Base-by-base conservation (phyloP, 2,797 vertebrate genomes). In the Aselliscus stoliczkanus region DNA sequence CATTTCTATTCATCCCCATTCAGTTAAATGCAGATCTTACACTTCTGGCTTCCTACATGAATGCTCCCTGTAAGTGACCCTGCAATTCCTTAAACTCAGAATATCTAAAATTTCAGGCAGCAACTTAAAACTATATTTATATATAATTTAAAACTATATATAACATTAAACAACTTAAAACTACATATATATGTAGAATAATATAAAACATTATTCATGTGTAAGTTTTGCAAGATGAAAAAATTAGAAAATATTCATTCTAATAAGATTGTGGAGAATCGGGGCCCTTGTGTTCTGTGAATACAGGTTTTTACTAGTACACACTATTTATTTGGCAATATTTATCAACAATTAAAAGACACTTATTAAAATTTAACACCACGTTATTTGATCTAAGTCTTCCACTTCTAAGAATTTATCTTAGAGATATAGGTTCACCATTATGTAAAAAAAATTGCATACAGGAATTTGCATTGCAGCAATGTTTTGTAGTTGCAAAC, bases 341-440 rank as follows among this genome's bases (percentile, higher is more conserved):
- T 58, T 76, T 90, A 72, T 80, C 27, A 83, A 77, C 31, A 85
- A 62, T 88, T 90, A 73, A 73, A 94, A 81, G 64, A 93, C 4
- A 81, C 21, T 65, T 92, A 34, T 81, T 85, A 83, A 73, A 80
- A 76, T 20, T 54, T 39, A 29, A 84, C 79, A 92, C 47, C 3
- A 27, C 34, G 54, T 25, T 47, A 77, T 77, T 96, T 85, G 47
- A 90, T 27, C 6, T 67, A 52, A 29, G 14, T 65, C 14, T 85
- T 96, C 37, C 62, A 83, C 65, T 93, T 94, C 54, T 94, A 90
- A 73, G 50, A 93, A 90, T 85, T 90, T 88, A 52, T 56, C 42
- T 81, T 90, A 83, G 60, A 93, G 27, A 60, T 90, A 75, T 2
- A 34, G 12, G 10, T 50, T 83, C 23, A 90, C 92, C 81, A 95